phyloP scores from a whole-genome alignment of 2,888 invertebrate species.

The Tenthredo notha region DNA sequence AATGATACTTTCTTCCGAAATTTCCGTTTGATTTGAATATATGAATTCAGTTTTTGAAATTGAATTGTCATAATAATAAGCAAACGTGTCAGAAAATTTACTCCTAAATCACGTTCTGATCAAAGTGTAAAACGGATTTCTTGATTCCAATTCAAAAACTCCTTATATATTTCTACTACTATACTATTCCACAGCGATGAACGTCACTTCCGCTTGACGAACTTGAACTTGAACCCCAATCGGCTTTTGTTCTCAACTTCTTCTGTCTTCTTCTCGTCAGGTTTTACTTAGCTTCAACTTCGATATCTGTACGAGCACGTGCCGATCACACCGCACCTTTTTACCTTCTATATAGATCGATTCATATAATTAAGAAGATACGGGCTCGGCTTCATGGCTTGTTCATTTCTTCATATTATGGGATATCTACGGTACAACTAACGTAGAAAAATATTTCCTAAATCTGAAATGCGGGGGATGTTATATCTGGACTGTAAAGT shows the following conservation, averaged over 20 bases:
- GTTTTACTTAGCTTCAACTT: not conserved
- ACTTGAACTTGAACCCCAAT: conserved; percentile 36
- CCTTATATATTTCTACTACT: not conserved
- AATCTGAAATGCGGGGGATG: not conserved
- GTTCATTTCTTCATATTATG: not conserved
- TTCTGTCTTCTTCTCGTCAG: conserved; percentile 15
- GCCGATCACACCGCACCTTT: conserved; percentile 31
- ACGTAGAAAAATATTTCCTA: not conserved
- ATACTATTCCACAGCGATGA: not conserved
- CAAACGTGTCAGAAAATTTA: not conserved
- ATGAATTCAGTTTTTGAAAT: not conserved
- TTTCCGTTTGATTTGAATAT: not conserved
- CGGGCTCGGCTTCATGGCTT: not conserved
- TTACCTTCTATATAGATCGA: not conserved
- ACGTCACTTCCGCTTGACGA: conserved; percentile 25
- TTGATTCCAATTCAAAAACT: not conserved
- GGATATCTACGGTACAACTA: not conserved
- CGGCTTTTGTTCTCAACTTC: conserved; percentile 1
- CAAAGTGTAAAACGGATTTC: not conserved
- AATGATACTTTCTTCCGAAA: not conserved
- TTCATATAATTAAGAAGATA: not conserved
- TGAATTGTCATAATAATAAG: not conserved
- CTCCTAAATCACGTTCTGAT: not conserved
- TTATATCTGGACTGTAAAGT: not conserved
- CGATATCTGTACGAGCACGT: not conserved